Evolutionary conservation across 2,888 invertebrate species (phyloP).

Genomic region (Ophion costatus): DNA sequence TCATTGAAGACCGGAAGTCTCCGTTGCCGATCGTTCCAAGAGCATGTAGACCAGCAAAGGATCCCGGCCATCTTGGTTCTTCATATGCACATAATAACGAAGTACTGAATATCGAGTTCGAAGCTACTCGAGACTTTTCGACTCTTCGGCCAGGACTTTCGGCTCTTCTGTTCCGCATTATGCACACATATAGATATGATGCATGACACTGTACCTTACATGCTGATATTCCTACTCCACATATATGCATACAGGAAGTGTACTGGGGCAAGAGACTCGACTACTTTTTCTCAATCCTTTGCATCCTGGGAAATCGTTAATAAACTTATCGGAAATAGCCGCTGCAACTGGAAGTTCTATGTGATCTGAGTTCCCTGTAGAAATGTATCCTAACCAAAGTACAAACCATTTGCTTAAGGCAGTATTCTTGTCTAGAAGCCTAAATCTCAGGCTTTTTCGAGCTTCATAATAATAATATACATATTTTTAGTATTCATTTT

Average conservation of each 20-base stretch:
- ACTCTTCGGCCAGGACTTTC: slow-evolving; percentile 23
- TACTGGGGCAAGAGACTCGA: background rate
- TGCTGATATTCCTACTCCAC: slow-evolving; percentile 20
- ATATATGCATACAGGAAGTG: slow-evolving; percentile 22
- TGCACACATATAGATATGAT: background rate
- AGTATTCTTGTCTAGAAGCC: too few relatives aligned
- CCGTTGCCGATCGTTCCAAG: slow-evolving; percentile 25
- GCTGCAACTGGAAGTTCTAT: background rate
- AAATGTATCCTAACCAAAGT: background rate
- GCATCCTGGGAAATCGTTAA: slow-evolving; percentile 13
- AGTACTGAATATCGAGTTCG: slow-evolving; percentile 48
- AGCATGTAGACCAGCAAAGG: slow-evolving; percentile 29
- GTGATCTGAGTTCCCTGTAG: background rate
- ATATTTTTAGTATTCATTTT: too few relatives aligned
- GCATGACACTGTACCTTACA: slow-evolving; percentile 15
- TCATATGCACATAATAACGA: slow-evolving; percentile 56
- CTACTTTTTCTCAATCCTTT: slow-evolving; percentile 3
- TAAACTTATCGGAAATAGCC: slow-evolving; percentile 13
- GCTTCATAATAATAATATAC: too few relatives aligned
- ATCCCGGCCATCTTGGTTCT: slow-evolving; percentile 39
- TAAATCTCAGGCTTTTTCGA: too few relatives aligned
- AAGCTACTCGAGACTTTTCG: slow-evolving; percentile 50
- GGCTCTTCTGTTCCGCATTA: slow-evolving; percentile 34
- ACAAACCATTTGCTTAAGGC: background rate
- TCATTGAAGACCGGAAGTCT: slow-evolving; percentile 47